These are phyloP conservation scores for Mormyrus lacerda DNA, from an alignment of 2,113 vertebrate genomes.

Conservation along the genomic window DNA sequence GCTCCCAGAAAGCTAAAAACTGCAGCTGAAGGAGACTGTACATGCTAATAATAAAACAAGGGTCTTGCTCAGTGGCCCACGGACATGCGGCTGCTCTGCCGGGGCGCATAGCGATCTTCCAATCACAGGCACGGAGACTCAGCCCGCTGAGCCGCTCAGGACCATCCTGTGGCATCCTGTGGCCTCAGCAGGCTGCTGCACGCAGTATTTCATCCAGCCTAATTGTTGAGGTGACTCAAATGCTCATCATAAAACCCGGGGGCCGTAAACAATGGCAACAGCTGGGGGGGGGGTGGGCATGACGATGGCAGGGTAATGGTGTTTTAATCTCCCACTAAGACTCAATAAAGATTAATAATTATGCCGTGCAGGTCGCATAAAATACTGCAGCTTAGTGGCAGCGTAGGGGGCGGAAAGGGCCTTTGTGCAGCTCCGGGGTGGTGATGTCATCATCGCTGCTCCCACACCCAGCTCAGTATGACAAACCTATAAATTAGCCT, in stretches of 20 bases:
- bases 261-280: slow-evolving; percentile 64
- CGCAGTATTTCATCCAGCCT: slow-evolving; percentile 54
- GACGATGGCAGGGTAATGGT: slow-evolving; percentile 55
- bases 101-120: neutral
- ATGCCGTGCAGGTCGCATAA: slow-evolving; percentile 46
- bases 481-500: neutral
- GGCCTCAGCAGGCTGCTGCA: slow-evolving; percentile 19
- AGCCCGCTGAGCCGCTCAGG: neutral
- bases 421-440: neutral
- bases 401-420: neutral
- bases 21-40: neutral
- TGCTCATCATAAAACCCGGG: slow-evolving; percentile 51
- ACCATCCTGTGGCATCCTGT: neutral
- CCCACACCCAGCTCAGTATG: neutral
- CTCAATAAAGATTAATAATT: slow-evolving; percentile 62
- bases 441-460: neutral
- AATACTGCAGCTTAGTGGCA: slow-evolving; percentile 38
- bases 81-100: neutral
- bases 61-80: neutral
- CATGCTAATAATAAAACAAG: neutral
- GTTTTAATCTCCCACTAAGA: slow-evolving; percentile 61
- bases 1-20: neutral
- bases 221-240: slow-evolving; percentile 61
- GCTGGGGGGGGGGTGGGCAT: slow-evolving; percentile 54
- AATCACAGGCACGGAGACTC: neutral